These are phyloP conservation scores for Euplagia quadripunctaria DNA, from an alignment of 2,888 invertebrate genomes.

Conservation along the genomic window DNA sequence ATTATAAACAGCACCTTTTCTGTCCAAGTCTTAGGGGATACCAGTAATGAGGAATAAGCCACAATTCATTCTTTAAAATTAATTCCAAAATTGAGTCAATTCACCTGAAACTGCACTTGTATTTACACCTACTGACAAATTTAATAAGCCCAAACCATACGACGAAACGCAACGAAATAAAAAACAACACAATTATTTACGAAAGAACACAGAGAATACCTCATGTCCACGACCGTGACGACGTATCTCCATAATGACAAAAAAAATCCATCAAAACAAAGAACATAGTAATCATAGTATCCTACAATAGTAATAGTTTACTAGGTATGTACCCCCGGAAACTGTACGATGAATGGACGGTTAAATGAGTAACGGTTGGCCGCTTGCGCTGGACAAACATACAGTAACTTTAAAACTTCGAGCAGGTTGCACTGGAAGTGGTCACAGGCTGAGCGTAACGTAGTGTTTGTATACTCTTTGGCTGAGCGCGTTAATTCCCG, in stretches of 20 bases:
- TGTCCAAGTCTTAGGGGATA: too few species aligned
- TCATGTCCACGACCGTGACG: slow-evolving; percentile 6
- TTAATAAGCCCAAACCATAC: background rate
- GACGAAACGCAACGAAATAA: background rate
- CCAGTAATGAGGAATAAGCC: too few species aligned
- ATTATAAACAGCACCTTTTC: too few species aligned
- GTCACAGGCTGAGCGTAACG: background rate
- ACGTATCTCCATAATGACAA: background rate
- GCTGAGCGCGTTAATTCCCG: too few species aligned
- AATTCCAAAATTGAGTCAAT: too few species aligned
- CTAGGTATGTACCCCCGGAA: slow-evolving; percentile 14
- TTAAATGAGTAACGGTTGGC: slow-evolving; percentile 17
- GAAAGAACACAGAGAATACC: slow-evolving; percentile 7
- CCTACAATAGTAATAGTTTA: slow-evolving; percentile 2
- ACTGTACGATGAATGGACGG: slow-evolving; percentile 23
- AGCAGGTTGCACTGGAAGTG: background rate
- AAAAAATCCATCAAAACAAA: slow-evolving; percentile 21
- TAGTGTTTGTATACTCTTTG: too few species aligned
- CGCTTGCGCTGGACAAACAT: slow-evolving; percentile 2
- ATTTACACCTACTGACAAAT: too few species aligned
- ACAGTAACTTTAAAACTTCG: background rate
- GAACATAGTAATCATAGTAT: slow-evolving; percentile 9
- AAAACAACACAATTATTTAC: background rate
- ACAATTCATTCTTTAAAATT: too few species aligned
- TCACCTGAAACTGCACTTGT: too few species aligned